Evolutionary conservation across 1,140 invertebrate genomes (phyloP), one percentile per base, ranked within the genome.

Genomic region (Drosophila suzukii): DNA sequence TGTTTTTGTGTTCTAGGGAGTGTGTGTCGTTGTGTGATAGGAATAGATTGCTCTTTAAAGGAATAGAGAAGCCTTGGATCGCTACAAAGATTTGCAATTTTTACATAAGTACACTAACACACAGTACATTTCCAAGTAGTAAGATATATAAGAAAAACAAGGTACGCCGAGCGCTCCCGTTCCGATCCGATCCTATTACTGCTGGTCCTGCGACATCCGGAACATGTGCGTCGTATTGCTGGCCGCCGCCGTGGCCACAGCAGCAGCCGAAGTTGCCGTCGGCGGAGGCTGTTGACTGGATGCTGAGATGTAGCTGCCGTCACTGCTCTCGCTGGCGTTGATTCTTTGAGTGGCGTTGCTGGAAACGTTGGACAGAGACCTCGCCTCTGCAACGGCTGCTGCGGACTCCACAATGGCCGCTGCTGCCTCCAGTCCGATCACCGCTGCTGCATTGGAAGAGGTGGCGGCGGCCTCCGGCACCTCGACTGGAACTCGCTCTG

Each of bases 91-190:
- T 78, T 77, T 39, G 62, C 77, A 34, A 43, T 74, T 77, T 83
- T 78, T 89, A 89, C 84, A 89, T 89, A 86, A 86, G 82, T 86
- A 86, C 82, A 85, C 82, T 86, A 86, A 85, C 75, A 81, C 81
- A 78, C 78, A 75, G 53, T 80, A 86, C 78, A 72, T 57, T 78
- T 68, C 78, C 55, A 85, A 65, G 47, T 72, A 43, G 47, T 68
- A 67, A 66, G 62, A 54, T 77, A 77, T 62, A 63, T 38, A 55
- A 73, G 67, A 41, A 49, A 12, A 51, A 63, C 66, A 60, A 65
- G 60, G 30, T 59, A 74, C 62, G 54, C 43, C 63, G 62, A 59
- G 43, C 41, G 56, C 44, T 58, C 62, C 55, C 30, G 39, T 32
- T 58, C 12, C 43, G 12, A 34, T 58, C 17, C 27, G 7, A 11